A percentile compares a stretch with the other conserved stretches of the same genome.
Evolutionary conservation across 2,888 invertebrate species (phyloP).

Genomic region (Ormyrus labotus): DNA sequence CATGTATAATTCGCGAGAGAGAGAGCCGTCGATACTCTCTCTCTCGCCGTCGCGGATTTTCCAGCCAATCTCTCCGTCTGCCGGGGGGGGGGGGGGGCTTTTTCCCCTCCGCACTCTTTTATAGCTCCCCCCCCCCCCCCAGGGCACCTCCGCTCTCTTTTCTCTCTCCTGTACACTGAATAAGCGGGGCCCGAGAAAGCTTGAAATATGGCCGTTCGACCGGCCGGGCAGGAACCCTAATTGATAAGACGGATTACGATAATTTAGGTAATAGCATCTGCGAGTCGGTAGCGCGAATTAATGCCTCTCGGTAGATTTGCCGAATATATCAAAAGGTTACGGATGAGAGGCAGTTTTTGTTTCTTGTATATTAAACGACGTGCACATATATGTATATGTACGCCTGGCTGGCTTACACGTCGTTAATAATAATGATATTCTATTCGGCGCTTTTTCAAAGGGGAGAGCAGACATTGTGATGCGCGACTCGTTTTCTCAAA

Average conservation of each 20-base stretch:
- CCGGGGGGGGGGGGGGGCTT: not conserved
- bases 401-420: not conserved
- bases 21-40: no score
- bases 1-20: conserved; percentile 25
- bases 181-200: no score
- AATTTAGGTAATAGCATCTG: conserved; percentile 39
- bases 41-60: conserved; percentile 11
- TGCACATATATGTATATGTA: not conserved
- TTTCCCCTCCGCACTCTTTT: not conserved
- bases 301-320: not conserved
- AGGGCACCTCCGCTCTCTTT: not conserved
- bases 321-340: not conserved
- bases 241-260: conserved; percentile 43
- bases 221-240: conserved; percentile 2
- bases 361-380: no score
- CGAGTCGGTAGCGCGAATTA: conserved; percentile 4
- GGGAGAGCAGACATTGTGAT: not conserved
- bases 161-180: not conserved
- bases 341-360: not conserved
- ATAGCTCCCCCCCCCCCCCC: not conserved
- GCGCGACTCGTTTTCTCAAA: not conserved
- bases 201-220: conserved; percentile 29
- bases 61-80: conserved; percentile 6
- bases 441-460: not conserved
- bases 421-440: conserved; percentile 27